Percentiles rank a stretch among this genome's conserved stretches.
phyloP scores from a whole-genome alignment of 2,113 vertebrate species.

The Pseudolaguvia tuberculata region DNA sequence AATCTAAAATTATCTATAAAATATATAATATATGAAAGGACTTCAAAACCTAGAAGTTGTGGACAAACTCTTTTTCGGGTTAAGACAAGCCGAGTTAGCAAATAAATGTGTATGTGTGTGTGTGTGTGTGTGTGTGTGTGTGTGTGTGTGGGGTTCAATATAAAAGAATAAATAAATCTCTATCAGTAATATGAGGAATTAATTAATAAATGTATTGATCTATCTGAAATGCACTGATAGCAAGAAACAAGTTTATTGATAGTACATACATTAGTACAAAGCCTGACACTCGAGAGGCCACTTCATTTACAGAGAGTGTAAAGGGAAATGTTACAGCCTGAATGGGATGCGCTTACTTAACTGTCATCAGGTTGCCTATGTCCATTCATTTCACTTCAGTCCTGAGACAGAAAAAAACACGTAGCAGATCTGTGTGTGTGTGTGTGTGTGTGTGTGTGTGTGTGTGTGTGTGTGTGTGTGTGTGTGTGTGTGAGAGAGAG shows the following conservation, averaged over 20 bases:
- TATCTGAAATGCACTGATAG: neutral
- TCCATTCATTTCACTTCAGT: slow-evolving; percentile 18
- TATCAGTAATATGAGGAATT: neutral
- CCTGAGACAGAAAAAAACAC: slow-evolving; percentile 3
- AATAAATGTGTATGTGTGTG: no score
- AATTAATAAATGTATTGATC: neutral
- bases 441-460: neutral
- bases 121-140: no score
- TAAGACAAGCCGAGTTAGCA: no score
- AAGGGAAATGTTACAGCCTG: neutral
- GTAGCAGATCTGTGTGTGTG: neutral
- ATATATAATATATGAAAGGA: no score
- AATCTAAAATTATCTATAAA: no score
- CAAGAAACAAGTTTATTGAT: neutral
- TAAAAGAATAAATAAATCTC: neutral
- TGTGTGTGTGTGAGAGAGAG: slow-evolving; percentile 16
- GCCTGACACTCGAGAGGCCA: neutral
- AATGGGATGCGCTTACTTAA: slow-evolving; percentile 14
- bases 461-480: neutral
- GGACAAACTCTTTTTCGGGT: no score
- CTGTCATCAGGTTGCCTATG: neutral
- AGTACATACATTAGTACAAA: neutral
- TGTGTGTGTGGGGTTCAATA: no score
- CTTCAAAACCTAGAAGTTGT: no score
- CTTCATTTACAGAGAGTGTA: neutral